Evolutionary conservation across 2,797 vertebrate genomes (phyloP).

Genomic region (Tadarida brasiliensis): DNA sequence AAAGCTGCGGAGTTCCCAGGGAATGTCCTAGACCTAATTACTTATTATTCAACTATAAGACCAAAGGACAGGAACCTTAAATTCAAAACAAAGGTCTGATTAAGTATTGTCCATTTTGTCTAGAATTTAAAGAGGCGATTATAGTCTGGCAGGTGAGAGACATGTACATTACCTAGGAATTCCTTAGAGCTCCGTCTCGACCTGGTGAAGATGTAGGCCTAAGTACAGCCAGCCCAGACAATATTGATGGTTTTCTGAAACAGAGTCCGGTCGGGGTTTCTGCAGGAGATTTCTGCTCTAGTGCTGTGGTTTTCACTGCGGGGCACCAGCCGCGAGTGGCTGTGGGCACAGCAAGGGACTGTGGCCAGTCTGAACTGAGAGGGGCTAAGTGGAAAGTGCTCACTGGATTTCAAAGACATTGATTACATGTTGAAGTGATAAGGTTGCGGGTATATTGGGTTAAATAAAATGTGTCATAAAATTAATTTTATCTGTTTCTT

Average conservation of each 20-base stretch:
- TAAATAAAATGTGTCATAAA: neutral
- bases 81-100: neutral
- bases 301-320: neutral
- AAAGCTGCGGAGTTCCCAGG: constrained; percentile 26
- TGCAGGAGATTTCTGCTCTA: constrained; percentile 28
- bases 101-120: neutral
- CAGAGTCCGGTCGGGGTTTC: neutral
- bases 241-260: neutral
- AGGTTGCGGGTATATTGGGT: neutral
- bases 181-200: neutral
- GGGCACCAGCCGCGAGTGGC: neutral
- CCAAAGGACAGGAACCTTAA: constrained; percentile 17
- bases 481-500: neutral
- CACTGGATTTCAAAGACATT: neutral
- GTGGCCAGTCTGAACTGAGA: neutral
- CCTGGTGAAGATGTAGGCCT: neutral
- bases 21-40: neutral
- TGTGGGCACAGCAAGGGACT: neutral
- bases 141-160: neutral
- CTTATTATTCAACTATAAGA: constrained; percentile 40
- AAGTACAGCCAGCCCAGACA: neutral
- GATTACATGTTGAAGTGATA: neutral
- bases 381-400: neutral
- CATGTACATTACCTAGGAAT: neutral
- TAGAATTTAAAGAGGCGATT: constrained; percentile 23